phyloP scores from a whole-genome alignment of 2,888 invertebrate species.

The Drosophila setosimentum region DNA sequence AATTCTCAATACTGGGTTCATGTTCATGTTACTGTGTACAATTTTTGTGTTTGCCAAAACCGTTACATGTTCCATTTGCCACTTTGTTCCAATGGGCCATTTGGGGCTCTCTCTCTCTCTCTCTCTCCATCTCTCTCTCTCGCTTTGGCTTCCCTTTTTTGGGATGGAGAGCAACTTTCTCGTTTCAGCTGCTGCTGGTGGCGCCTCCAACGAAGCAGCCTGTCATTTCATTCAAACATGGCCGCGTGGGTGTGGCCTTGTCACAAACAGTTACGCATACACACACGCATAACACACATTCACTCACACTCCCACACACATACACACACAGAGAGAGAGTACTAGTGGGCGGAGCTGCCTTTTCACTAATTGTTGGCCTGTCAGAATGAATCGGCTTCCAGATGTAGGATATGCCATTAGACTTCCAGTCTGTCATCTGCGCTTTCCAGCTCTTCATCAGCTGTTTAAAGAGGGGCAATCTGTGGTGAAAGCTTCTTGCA shows the following conservation, averaged over 20 bases:
- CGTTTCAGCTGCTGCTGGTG: constrained; percentile 49
- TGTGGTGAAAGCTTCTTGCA: constrained; percentile 69
- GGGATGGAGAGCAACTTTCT: constrained; percentile 48
- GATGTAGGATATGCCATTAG: constrained; percentile 33
- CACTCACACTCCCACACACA: constrained; percentile 16
- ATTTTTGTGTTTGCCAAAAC: constrained; percentile 31
- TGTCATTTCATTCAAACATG: constrained; percentile 82
- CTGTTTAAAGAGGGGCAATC: constrained; percentile 57
- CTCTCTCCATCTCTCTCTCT: constrained; percentile 8
- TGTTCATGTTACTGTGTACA: constrained; percentile 54
- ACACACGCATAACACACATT: constrained; percentile 17
- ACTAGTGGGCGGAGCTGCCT: constrained; percentile 72
- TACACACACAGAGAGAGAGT: constrained; percentile 14
- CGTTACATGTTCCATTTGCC: constrained; percentile 60
- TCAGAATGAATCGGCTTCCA: constrained; percentile 67
- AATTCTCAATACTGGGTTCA: constrained; percentile 62
- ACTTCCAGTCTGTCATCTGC: constrained; percentile 42
- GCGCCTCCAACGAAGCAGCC: constrained; percentile 37
- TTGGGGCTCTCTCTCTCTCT: background rate
- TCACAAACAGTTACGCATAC: constrained; percentile 21
- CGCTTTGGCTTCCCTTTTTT: constrained; percentile 10
- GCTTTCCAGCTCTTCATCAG: constrained; percentile 72
- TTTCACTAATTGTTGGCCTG: constrained; percentile 46
- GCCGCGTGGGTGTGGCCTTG: constrained; percentile 85
- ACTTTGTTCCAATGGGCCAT: constrained; percentile 36